Conservation (phyloP, 2,797 vertebrate species). For the Chlorospingus flavigularis region DNA sequence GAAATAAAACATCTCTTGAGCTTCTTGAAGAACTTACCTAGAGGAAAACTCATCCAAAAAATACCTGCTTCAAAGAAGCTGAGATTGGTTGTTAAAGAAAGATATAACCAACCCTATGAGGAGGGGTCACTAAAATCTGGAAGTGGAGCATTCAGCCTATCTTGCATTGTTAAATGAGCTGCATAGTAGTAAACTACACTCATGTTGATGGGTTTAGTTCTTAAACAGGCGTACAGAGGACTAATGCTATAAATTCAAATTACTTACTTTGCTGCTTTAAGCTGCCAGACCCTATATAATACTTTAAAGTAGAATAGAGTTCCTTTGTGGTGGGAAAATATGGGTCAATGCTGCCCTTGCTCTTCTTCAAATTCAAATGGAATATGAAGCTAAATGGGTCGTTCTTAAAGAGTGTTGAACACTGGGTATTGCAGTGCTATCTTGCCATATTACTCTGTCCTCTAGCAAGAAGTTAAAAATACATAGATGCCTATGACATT, state of each 20-base stretch:
- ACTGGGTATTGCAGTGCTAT: background rate
- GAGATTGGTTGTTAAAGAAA: background rate
- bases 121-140: background rate
- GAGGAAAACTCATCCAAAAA: background rate
- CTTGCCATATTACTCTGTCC: background rate
- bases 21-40: background rate
- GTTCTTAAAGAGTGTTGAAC: background rate
- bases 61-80: background rate
- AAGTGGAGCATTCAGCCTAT: background rate
- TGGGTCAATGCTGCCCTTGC: background rate
- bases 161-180: background rate
- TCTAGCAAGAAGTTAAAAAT: background rate
- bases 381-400: background rate
- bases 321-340: background rate
- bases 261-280: background rate
- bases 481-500: background rate
- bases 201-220: background rate
- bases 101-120: rapidly evolving
- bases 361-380: background rate
- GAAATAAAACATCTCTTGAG: background rate
- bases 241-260: background rate
- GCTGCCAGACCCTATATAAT: rapidly evolving
- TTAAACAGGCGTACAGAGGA: background rate
- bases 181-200: background rate
- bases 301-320: background rate